Evolutionary conservation across 2,113 vertebrate genomes (phyloP), one percentile per base, ranked within the genome.

Genomic region (Amphiprion percula): DNA sequence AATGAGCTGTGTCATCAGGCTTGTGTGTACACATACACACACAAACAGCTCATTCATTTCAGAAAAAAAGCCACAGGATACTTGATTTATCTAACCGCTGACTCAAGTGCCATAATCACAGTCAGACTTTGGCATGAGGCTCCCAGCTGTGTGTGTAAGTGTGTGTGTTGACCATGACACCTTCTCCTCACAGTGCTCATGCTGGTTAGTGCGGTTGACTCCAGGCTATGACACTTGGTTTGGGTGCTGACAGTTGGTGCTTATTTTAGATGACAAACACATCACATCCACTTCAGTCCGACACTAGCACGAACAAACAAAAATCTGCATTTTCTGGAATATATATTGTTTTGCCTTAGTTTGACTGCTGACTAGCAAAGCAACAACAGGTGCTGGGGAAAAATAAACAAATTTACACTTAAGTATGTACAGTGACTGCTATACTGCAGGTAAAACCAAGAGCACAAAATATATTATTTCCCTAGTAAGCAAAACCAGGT

Each of bases 41-140:
- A 68, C 55, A 76, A 46, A 76, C 75, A 65, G 23, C 54, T 76
- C 69, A 83, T 80, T 80, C 82, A 78, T 65, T 11, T 80, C 6
- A 50, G 17, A 37, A 65, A 21, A 62, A 62, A 68, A 69, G 17
- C 68, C 83, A 75, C 68, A 68, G 63, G 53, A 84, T 37, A 37
- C 24, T n/a, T 61, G 53, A 67, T 80, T 67, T 77, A 84, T 83
- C 87, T 65, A 21, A 79, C 61, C 58, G 1, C 80, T 71, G 68
- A 78, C 65, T 84, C 55, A 77, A 79, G 71, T 26, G 4, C 37
- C 19, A 26, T 65, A 65, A 84, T 80, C 74, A 66, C 53, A 67
- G 79, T 24, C 17, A 5, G 28, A 4, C 58, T 78, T 77, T 62
- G 17, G 52, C 55, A 55, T 50, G 33, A 71, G 59, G 73, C 68